Conservation (phyloP, 2,113 vertebrate species). For the Vidua chalybeata region DNA sequence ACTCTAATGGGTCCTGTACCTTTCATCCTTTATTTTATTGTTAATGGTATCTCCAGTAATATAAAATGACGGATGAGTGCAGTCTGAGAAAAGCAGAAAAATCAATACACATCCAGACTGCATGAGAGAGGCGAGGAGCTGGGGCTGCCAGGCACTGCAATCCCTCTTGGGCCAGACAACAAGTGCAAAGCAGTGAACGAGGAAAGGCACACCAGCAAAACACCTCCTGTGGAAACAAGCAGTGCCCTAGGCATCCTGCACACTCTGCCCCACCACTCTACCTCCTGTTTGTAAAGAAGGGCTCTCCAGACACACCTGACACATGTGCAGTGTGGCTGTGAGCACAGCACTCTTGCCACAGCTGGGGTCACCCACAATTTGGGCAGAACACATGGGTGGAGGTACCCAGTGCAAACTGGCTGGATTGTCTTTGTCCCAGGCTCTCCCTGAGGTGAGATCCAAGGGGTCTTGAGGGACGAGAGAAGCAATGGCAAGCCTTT, state of each 20-base stretch:
- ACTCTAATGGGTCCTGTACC: conserved; percentile 73
- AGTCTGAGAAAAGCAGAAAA: conserved; percentile 72
- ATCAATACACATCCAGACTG: conserved; percentile 73
- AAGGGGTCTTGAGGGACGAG: background rate
- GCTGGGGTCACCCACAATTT: background rate
- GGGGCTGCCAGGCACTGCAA: conserved; percentile 46
- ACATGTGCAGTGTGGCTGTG: accelerated
- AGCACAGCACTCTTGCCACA: accelerated
- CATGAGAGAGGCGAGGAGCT: conserved; percentile 45
- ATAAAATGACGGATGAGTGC: conserved; percentile 77
- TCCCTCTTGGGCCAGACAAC: background rate
- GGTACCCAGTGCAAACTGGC: background rate
- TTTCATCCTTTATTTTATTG: conserved; percentile 74
- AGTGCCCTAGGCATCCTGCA: background rate
- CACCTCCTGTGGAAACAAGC: background rate
- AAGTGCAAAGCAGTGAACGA: background rate
- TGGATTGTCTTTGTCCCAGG: background rate
- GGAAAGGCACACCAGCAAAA: background rate
- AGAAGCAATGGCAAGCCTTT: background rate
- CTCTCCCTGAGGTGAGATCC: background rate
- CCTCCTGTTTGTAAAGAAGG: background rate
- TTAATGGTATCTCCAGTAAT: conserved; percentile 79
- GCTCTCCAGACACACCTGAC: background rate
- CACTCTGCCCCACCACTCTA: background rate
- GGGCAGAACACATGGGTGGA: background rate